Evolutionary conservation across 1,140 invertebrate genomes (phyloP), one percentile per base, ranked within the genome.

Genomic region (Gerris buenoi): DNA sequence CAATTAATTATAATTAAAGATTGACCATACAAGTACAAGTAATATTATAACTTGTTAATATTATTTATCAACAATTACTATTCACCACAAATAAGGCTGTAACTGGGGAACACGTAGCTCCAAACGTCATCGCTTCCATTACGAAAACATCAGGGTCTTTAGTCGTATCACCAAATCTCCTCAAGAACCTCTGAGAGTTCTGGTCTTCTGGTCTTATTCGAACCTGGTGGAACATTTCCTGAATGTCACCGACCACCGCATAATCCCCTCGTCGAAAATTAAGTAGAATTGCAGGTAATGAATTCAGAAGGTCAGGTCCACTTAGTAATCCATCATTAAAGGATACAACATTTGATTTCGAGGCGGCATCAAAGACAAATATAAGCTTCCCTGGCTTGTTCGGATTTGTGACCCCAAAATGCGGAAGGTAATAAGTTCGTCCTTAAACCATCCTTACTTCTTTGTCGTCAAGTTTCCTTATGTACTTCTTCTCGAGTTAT

Each of bases 311-410:
- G 29, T 75, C 74, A 0, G 74, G 74, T 0, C 75, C 74, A 25
- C 66, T 67, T 15, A 75, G 29, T 23, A 76, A 63, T 2, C 64
- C 23, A 22, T 71, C 70, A 65, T 76, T 76, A 0, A 76, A 64
- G 1, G 67, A 70, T 0, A 63, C 59, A 1, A 72, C 72, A 18
- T 69, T 64, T 0, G 66, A 23, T 27, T 66, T 71, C 0, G 73
- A 72, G 0, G 75, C 72, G 0, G 75, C 75, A 64, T 77, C 75
- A 65, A 73, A 74, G 0, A 77, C 75, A 0, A 74, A 22, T 10
- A 2, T 65, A 2, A 56, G 13, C 18, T 46, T 46, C 18, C 28
- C 64, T 25, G 25, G 64, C 25, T 56, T 46, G 18, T 13, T 72
- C 3, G 71, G 70, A 18, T 75, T 70, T 0, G 26, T 58, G 0